A percentile compares a stretch with the other conserved stretches of the same genome.
These are phyloP conservation scores for Sarcophaga variegata DNA, from an alignment of 2,888 invertebrate genomes.

Conservation along the genomic window DNA sequence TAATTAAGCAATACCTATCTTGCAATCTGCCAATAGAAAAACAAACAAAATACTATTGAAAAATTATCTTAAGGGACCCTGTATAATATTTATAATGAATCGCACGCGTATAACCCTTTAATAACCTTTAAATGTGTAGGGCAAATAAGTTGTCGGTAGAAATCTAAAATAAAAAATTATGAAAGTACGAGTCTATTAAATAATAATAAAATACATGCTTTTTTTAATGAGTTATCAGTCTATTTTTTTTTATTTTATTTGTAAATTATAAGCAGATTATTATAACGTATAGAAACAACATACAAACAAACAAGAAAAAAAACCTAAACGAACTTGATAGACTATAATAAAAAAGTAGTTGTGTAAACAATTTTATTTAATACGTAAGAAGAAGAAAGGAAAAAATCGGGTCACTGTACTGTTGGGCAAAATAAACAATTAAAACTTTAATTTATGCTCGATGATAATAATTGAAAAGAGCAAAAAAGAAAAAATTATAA, in stretches of 20 bases:
- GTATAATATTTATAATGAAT: not conserved
- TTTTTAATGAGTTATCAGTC: slow-evolving; percentile 26
- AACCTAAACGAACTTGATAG: slow-evolving; percentile 32
- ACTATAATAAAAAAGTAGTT: slow-evolving; percentile 22
- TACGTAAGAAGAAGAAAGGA: not conserved
- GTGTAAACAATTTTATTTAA: slow-evolving; percentile 40
- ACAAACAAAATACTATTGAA: too few species aligned
- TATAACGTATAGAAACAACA: not conserved
- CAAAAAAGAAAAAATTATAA: not conserved
- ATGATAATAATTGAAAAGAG: slow-evolving; percentile 5
- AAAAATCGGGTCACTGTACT: slow-evolving; percentile 61
- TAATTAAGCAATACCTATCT: too few species aligned
- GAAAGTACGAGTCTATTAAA: slow-evolving; percentile 16
- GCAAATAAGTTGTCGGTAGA: not conserved
- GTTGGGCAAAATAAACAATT: slow-evolving; percentile 40
- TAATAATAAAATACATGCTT: slow-evolving; percentile 15
- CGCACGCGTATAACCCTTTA: not conserved
- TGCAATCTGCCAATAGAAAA: too few species aligned
- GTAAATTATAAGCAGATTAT: slow-evolving; percentile 28
- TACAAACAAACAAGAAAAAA: slow-evolving; percentile 17
- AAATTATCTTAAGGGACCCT: too few species aligned
- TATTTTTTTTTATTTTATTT: not conserved
- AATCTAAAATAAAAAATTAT: not conserved
- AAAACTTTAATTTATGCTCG: slow-evolving; percentile 7
- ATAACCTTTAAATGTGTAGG: not conserved